Percentiles rank a stretch among this genome's conserved stretches.
These are phyloP conservation scores for Harpagoxenus sublaevis DNA, from an alignment of 2,888 invertebrate species.

Conservation along the genomic window DNA sequence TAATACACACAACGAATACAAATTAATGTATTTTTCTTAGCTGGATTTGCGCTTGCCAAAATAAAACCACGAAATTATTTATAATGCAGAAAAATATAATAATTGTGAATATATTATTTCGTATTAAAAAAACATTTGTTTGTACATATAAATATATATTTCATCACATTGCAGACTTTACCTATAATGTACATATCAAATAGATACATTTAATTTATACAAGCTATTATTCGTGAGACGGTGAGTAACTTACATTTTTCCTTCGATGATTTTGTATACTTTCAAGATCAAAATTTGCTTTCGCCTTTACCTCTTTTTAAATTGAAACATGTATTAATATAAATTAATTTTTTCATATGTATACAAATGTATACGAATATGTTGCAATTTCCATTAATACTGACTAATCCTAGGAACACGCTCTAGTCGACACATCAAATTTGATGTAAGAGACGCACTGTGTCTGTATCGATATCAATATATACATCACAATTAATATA, in stretches of 20 bases:
- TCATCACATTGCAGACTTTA: slow-evolving; percentile 65
- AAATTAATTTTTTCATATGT: slow-evolving; percentile 48
- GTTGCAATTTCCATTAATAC: slow-evolving; percentile 42
- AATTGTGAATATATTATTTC: slow-evolving; percentile 12
- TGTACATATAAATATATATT: slow-evolving; percentile 36
- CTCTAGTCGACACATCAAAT: slow-evolving; percentile 39
- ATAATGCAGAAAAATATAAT: slow-evolving; percentile 8
- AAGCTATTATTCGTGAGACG: slow-evolving; percentile 19
- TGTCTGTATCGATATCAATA: slow-evolving; percentile 21
- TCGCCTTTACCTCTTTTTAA: not conserved
- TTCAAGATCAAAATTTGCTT: slow-evolving; percentile 32
- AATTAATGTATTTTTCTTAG: not conserved
- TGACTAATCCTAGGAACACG: slow-evolving; percentile 47
- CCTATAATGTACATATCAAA: slow-evolving; percentile 59
- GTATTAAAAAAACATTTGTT: slow-evolving; percentile 28
- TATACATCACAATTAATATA: slow-evolving; percentile 64
- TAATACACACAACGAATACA: not conserved
- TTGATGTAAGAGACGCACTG: slow-evolving; percentile 29
- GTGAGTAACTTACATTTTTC: slow-evolving; percentile 28
- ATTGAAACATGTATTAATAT: slow-evolving; percentile 39
- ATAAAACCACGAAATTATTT: not conserved
- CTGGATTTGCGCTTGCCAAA: not conserved
- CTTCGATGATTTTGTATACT: slow-evolving; percentile 41
- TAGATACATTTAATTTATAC: slow-evolving; percentile 42
- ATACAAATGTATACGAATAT: slow-evolving; percentile 36